Percentiles rank a stretch among this genome's conserved stretches.
Evolutionary conservation across 1,140 invertebrate genomes (phyloP).

Genomic region (Agrypnia vestita): DNA sequence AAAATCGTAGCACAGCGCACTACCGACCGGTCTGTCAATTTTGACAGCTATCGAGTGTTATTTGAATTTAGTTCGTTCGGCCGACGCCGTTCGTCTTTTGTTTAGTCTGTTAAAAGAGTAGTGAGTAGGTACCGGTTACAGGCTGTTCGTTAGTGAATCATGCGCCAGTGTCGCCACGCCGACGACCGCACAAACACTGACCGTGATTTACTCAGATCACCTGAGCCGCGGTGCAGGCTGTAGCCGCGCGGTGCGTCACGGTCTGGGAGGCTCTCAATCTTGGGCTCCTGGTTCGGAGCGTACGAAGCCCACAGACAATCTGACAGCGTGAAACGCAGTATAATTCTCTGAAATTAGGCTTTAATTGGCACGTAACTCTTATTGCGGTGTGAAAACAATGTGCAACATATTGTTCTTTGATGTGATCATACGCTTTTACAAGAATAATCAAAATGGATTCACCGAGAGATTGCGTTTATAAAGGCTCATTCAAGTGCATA

Average conservation of each 20-base stretch:
- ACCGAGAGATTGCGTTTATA: too few species aligned
- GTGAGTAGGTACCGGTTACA: constrained; percentile 19
- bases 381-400: too few species aligned
- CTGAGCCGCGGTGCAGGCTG: background rate
- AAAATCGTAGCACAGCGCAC: background rate
- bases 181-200: constrained; percentile 22
- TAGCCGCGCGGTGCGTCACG: constrained; percentile 8
- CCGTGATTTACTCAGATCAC: constrained; percentile 2
- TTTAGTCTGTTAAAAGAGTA: background rate
- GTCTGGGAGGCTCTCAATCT: background rate
- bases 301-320: too few species aligned
- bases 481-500: too few species aligned
- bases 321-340: too few species aligned
- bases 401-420: too few species aligned
- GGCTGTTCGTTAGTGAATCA: constrained; percentile 19
- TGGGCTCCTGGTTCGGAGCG: background rate
- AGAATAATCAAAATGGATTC: too few species aligned
- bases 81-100: background rate
- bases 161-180: background rate
- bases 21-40: background rate
- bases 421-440: too few species aligned
- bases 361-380: too few species aligned
- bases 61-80: constrained; percentile 1
- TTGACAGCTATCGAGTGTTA: constrained; percentile 12
- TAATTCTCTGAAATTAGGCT: too few species aligned